These are phyloP conservation scores for Dryococelus australis DNA, from an alignment of 2,888 invertebrate species.

Conservation along the genomic window DNA sequence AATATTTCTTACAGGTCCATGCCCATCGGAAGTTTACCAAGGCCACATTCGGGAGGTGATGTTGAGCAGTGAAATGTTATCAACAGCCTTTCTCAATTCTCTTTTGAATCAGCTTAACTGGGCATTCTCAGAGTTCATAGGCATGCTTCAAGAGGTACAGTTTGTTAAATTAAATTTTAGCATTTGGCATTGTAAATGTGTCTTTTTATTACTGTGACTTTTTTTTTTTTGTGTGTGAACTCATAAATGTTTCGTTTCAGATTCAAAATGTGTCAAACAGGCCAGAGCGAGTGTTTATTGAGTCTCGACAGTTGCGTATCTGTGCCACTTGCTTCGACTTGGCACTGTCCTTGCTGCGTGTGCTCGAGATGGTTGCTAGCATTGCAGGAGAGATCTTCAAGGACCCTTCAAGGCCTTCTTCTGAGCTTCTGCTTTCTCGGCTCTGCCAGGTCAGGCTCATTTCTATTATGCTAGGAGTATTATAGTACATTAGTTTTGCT, in stretches of 20 bases:
- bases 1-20: slow-evolving; percentile 66
- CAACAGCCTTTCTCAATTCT: slow-evolving; percentile 77
- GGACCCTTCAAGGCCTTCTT: slow-evolving; percentile 70
- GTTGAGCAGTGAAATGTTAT: slow-evolving; percentile 66
- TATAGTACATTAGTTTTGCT: no score
- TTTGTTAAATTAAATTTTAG: not conserved
- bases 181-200: not conserved
- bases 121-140: slow-evolving; percentile 88
- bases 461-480: no score
- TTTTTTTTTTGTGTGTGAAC: slow-evolving; percentile 24
- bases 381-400: slow-evolving; percentile 72
- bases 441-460: slow-evolving; percentile 66
- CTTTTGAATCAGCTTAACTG: slow-evolving; percentile 84
- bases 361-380: slow-evolving; percentile 79
- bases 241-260: slow-evolving; percentile 52
- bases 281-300: slow-evolving; percentile 68
- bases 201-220: not conserved
- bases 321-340: slow-evolving; percentile 87
- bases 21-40: slow-evolving; percentile 73
- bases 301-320: slow-evolving; percentile 79
- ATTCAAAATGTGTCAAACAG: slow-evolving; percentile 69
- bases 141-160: slow-evolving; percentile 79
- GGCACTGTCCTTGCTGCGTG: slow-evolving; percentile 77
- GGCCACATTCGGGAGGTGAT: slow-evolving; percentile 69
- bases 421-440: slow-evolving; percentile 75